Conservation (phyloP, 2,888 invertebrate species). For the Clistopyga incitator region DNA sequence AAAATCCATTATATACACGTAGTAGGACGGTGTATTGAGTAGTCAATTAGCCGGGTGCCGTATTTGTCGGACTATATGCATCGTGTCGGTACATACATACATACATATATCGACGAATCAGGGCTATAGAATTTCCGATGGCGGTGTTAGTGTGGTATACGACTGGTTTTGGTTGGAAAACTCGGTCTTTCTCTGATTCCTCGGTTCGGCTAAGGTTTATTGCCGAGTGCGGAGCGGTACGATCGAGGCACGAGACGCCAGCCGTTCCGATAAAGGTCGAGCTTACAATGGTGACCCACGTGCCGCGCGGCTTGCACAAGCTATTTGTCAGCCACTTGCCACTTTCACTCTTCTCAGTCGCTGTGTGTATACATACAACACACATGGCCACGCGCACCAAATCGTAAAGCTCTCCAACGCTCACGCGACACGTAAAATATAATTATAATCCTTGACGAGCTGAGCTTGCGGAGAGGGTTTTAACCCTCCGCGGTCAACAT, state of each 20-base stretch:
- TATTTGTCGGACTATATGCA: constrained; percentile 58
- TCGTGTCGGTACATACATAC: constrained; percentile 6
- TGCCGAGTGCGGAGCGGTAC: constrained; percentile 15
- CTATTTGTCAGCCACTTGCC: constrained; percentile 56
- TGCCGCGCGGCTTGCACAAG: constrained; percentile 9
- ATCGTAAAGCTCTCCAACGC: constrained; percentile 18
- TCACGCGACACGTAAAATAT: constrained; percentile 10
- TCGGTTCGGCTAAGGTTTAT: constrained; percentile 49
- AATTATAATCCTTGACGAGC: constrained; percentile 14
- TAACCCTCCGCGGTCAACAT: background rate
- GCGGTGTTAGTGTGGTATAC: constrained; percentile 8
- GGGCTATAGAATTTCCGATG: constrained; percentile 34
- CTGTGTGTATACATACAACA: background rate
- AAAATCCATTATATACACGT: background rate
- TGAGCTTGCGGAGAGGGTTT: background rate
- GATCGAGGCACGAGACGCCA: constrained; percentile 20
- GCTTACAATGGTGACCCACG: constrained; percentile 53
- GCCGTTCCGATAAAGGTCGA: constrained; percentile 50
- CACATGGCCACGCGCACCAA: constrained; percentile 1
- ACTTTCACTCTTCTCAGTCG: constrained; percentile 21
- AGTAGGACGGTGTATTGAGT: constrained; percentile 6
- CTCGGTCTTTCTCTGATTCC: constrained; percentile 28
- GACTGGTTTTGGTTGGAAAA: constrained; percentile 16
- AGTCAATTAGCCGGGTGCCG: constrained; percentile 49
- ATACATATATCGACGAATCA: constrained; percentile 1